Evolutionary conservation across 1,140 invertebrate species (phyloP).

Genomic region (Nasonia vitripennis): DNA sequence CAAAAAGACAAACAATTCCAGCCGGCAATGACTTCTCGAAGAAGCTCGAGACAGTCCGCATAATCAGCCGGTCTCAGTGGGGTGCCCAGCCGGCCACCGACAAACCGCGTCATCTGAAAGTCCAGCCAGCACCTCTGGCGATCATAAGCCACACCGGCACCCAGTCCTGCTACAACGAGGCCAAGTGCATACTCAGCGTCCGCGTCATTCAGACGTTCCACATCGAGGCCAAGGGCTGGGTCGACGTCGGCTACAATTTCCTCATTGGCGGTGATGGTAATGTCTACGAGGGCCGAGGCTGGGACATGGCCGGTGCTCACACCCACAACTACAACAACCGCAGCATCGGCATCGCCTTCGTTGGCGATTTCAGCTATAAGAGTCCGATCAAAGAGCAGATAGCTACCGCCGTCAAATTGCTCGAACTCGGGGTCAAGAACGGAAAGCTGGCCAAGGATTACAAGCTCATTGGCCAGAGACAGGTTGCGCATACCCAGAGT

Average conservation of each 20-base stretch:
- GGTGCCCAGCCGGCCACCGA: slow-evolving; percentile 34
- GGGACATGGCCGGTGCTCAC: slow-evolving; percentile 82
- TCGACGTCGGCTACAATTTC: slow-evolving; percentile 65
- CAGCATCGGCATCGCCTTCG: slow-evolving; percentile 82
- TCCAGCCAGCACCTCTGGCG: slow-evolving; percentile 81
- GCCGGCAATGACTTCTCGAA: slow-evolving; percentile 31
- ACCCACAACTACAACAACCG: slow-evolving; percentile 81
- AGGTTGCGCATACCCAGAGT: slow-evolving; percentile 80
- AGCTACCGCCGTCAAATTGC: slow-evolving; percentile 76
- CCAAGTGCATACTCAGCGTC: slow-evolving; percentile 75
- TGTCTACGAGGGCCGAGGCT: slow-evolving; percentile 84
- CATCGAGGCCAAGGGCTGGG: slow-evolving; percentile 81
- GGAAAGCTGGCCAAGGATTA: slow-evolving; percentile 78
- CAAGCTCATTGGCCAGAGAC: slow-evolving; percentile 80
- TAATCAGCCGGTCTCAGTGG: slow-evolving; percentile 26
- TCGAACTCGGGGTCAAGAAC: slow-evolving; percentile 77
- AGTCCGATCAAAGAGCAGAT: slow-evolving; percentile 78
- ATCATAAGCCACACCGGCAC: slow-evolving; percentile 85
- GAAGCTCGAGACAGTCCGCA: not conserved
- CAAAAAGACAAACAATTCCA: slow-evolving; percentile 1
- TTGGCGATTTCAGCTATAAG: slow-evolving; percentile 76
- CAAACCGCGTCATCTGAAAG: slow-evolving; percentile 38
- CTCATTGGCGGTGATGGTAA: slow-evolving; percentile 83
- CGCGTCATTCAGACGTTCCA: slow-evolving; percentile 83
- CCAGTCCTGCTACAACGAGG: slow-evolving; percentile 74